Base-by-base conservation (phyloP, 2,113 vertebrate genomes). In the Saccopteryx leptura region DNA sequence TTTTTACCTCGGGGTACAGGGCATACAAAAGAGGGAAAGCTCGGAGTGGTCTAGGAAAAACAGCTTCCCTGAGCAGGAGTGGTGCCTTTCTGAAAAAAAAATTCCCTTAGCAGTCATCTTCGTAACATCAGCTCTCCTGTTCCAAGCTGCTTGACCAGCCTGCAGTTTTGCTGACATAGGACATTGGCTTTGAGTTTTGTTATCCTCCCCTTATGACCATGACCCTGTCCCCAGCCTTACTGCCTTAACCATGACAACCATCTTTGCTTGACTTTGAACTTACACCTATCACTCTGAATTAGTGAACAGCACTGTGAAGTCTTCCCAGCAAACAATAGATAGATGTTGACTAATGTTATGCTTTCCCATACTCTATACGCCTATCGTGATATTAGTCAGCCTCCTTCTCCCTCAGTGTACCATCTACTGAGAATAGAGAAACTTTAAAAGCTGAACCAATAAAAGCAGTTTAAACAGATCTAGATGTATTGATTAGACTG, bases 151-250 rank as follows among this genome's bases (percentile, higher is more conserved):
- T 48, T 10, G 10, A 50, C 4, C 15, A 63, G 54, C 83, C 46
- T 68, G 6, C 39, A 52, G 79, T 82, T 90, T 58, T 68, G 58
- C 80, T 78, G 81, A 92, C 61, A 21, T 0, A n/a, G 19, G 7
- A 82, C 19, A 23, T 26, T 60, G 72, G 79, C 48, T 80, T 89
- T 83, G 76, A 52, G 72, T 91, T 46, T 56, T 75, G 93, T 14
- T 24, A 75, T 26, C 18, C 7, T 24, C 14, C 19, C 9, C 13
- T 19, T 18, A 23, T 15, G 39, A 74, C 26, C 48, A 58, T 63
- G 33, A 54, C 2, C 50, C 4, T 2, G 31, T 12, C 69, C 87
- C 56, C 39, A 54, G 31, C n/a, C 63, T 66, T 10, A 4, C 19
- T 2, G 8, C n/a, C 80, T 82, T 65, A 56, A 50, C 82, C 54